phyloP scores from a whole-genome alignment of 2,113 vertebrate genomes.

The Cottus gobio region DNA sequence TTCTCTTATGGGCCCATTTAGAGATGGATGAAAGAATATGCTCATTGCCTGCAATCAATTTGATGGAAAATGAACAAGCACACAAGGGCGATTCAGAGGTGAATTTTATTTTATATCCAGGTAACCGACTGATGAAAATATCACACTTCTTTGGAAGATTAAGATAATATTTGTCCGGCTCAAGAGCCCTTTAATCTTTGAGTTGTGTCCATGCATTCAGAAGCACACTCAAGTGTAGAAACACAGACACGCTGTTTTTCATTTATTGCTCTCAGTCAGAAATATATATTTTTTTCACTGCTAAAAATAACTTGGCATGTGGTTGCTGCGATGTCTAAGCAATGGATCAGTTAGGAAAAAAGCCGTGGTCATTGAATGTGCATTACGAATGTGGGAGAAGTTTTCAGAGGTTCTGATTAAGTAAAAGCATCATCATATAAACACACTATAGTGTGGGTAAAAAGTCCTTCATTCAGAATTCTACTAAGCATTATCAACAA shows the following conservation, averaged over 20 bases:
- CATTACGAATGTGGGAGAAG: neutral
- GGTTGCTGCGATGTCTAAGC: neutral
- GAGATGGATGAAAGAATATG: slow-evolving; percentile 2
- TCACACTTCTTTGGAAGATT: neutral
- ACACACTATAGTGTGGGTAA: neutral
- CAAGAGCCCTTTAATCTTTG: neutral
- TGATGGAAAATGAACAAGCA: neutral
- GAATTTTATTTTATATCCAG: neutral
- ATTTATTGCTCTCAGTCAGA: neutral
- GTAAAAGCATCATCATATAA: neutral
- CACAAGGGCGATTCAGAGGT: neutral
- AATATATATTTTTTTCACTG: neutral
- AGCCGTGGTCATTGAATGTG: neutral
- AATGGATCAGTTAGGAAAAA: neutral
- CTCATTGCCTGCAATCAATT: slow-evolving; percentile 2
- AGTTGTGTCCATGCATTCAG: neutral
- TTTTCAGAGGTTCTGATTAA: neutral
- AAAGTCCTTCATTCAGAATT: neutral
- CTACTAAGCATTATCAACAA: neutral
- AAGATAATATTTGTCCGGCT: neutral
- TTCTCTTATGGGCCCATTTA: slow-evolving; percentile 17
- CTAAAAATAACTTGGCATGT: slow-evolving; percentile 21
- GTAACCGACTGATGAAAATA: neutral
- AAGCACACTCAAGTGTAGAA: neutral
- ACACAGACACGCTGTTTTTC: neutral